These are phyloP conservation scores for Ceratoteleas bidentatus DNA, from an alignment of 1,140 invertebrate species.

Conservation along the genomic window DNA sequence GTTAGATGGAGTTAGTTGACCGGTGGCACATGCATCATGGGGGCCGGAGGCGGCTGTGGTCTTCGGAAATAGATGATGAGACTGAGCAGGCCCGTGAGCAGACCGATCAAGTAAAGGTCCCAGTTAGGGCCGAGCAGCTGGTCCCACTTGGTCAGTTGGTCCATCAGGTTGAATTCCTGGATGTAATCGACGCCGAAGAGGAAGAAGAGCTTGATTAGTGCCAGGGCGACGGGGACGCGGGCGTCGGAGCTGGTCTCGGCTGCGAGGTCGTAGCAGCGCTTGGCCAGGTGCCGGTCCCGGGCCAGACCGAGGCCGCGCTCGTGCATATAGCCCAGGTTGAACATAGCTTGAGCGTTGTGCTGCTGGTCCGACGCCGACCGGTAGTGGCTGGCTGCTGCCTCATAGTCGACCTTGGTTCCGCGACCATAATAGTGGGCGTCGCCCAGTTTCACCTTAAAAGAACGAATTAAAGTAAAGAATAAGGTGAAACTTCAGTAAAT, in stretches of 20 bases:
- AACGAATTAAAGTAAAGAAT: neutral
- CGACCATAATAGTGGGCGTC: slow-evolving; percentile 99
- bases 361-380: slow-evolving; percentile 97
- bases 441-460: slow-evolving; percentile 84
- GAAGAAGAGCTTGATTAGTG: slow-evolving; percentile 93
- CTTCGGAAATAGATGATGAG: slow-evolving; percentile 89
- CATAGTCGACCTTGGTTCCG: slow-evolving; percentile 95
- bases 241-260: slow-evolving; percentile 97
- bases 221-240: slow-evolving; percentile 95
- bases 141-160: slow-evolving; percentile 76
- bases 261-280: slow-evolving; percentile 97
- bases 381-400: slow-evolving; percentile 94
- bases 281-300: slow-evolving; percentile 90
- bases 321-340: slow-evolving; percentile 99
- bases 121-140: slow-evolving; percentile 90
- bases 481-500: too few relatives aligned
- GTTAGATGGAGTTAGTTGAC: slow-evolving; percentile 29
- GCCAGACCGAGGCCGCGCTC: slow-evolving; percentile 95
- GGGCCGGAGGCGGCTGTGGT: slow-evolving; percentile 81
- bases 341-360: slow-evolving; percentile 98
- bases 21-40: slow-evolving; percentile 66
- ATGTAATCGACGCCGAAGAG: slow-evolving; percentile 88
- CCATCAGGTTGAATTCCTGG: slow-evolving; percentile 84
- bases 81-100: slow-evolving; percentile 90
- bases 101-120: slow-evolving; percentile 95